These are phyloP conservation scores for Idaea biselata DNA, from an alignment of 2,888 invertebrate species.

Conservation along the genomic window DNA sequence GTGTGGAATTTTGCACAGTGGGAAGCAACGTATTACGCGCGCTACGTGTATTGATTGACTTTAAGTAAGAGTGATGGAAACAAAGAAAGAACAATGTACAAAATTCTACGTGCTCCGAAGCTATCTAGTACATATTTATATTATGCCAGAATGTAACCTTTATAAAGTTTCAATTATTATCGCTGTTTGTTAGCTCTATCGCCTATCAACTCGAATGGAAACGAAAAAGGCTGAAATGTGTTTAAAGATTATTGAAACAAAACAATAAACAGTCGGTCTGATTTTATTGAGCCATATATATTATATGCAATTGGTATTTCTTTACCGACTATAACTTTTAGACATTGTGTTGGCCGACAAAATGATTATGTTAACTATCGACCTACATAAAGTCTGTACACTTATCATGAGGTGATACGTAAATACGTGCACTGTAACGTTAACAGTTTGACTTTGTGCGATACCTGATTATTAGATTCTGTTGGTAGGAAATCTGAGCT, in stretches of 20 bases:
- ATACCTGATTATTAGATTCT: too few species aligned
- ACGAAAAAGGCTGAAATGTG: neutral
- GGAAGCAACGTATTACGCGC: too few species aligned
- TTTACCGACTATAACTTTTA: neutral
- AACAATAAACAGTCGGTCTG: constrained; percentile 3
- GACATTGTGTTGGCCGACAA: neutral
- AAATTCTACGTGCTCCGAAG: neutral
- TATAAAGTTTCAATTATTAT: neutral
- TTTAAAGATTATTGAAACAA: neutral
- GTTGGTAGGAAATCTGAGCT: too few species aligned
- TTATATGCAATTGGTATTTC: neutral
- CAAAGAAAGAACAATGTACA: neutral
- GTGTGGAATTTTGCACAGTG: too few species aligned
- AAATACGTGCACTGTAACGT: neutral
- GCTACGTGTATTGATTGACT: too few species aligned
- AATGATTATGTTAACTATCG: neutral
- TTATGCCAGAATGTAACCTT: neutral
- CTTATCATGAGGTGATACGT: too few species aligned
- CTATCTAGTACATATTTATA: neutral
- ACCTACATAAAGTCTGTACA: too few species aligned
- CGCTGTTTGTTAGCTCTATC: neutral
- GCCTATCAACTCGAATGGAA: neutral
- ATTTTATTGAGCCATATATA: neutral
- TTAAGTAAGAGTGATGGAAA: neutral
- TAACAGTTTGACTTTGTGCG: too few species aligned